Evolutionary conservation across 2,797 vertebrate species (phyloP), one percentile per base, ranked within the genome.

Genomic region (Poeciliopsis turneri): DNA sequence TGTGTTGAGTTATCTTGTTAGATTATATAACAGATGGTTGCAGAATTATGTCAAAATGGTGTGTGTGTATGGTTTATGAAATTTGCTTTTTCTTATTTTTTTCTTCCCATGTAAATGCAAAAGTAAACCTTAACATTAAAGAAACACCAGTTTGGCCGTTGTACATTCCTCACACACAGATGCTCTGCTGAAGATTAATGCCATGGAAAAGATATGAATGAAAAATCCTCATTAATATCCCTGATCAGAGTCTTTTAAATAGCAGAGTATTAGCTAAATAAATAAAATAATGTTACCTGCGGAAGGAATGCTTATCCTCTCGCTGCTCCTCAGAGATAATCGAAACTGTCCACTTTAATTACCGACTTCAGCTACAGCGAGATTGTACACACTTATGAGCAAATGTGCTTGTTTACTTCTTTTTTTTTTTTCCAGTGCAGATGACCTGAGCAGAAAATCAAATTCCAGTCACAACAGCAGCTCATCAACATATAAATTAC

Each of bases 231-330:
- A 73, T 76, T 76, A 71, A 84, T 72, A 61, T 12, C 36, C 68
- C 59, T 45, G 46, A 85, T 76, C 71, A 85, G 71, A 80, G 72
- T 80, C 36, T 81, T 72, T 86, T 89, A 84, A 83, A 59, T 43
- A 83, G 55, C 68, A 51, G 47, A 73, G 55, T 84, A 47, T 79
- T 78, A 36, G 74, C 41, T 76, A 83, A 78, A 80, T 88, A 28
- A 81, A 79, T 85, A 79, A 84, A 72, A 86, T 86, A 72, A 88
- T 88, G 87, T 90, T 90, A 81, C 75, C 81, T 69, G 78, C 82
- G 84, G 79, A 87, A 79, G 76, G 73, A 78, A 87, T 89, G 87
- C 92, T 92, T 90, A 91, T 82, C 87, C 84, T 87, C 72, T 71
- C 68, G 74, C 78, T 66, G 79, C 84, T 87, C 71, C 70, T 75